Evolutionary conservation across 2,888 invertebrate species (phyloP), one percentile per base, ranked within the genome.

Genomic region (Coecobrya sp.): DNA sequence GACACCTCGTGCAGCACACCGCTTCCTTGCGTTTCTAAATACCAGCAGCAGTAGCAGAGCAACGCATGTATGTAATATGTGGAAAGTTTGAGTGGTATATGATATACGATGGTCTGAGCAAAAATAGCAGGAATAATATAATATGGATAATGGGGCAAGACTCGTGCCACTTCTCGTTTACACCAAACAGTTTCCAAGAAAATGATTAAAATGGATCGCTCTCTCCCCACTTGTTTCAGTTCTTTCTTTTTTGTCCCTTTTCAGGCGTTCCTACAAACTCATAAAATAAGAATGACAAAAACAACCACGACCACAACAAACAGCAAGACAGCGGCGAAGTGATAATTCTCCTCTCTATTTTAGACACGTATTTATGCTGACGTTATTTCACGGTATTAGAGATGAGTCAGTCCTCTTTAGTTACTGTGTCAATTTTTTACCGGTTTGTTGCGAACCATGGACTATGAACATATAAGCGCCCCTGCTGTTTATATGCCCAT

Each of bases 111-210:
- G 19, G 19, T 22, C 30, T n/a, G 0, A 36, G 25, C 30, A 4
- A 30, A 36, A 30, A 30, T 36, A 68, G 8, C 68, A 30, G 36
- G 1, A 27, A 22, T 13, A 45, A 82, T 59, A 82, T 82, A 11
- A 55, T 82, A 82, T 59, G 81, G 59, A 52, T 76, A 76, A 59
- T 36, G 55, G 45, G 70, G 62, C 68, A 45, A 19, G 88, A 62
- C 88, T 89, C 88, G 88, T 89, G 88, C 88, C 88, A 89, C 68
- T 81, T 81, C 16, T 68, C 36, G 16, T 68, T 81, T 52, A 36
- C 30, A 30, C n/a, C 30, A 0, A 82, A 30, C 19, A 30, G 65
- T 89, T 89, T 81, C 81, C 81, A 81, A 42, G 81, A 89, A 89
- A 89, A 19, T 65, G 16, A 81, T 81, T 62, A 81, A 81, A 81